A percentile compares a stretch with the other conserved stretches of the same genome.
These are phyloP conservation scores for Drosophila anceps DNA, from an alignment of 2,888 invertebrate genomes.

Conservation along the genomic window DNA sequence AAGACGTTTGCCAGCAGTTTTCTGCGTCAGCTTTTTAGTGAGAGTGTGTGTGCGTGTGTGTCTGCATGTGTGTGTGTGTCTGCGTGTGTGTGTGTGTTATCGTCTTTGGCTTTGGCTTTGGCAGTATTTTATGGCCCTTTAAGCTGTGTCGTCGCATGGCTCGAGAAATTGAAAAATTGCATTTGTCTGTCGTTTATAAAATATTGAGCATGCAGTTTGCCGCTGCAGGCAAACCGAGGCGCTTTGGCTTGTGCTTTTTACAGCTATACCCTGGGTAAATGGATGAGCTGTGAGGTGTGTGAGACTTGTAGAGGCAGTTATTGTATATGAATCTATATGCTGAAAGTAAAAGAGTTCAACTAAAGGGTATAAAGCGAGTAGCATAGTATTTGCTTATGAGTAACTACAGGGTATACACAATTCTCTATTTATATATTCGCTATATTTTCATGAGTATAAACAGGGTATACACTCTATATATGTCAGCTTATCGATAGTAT, in stretches of 20 bases:
- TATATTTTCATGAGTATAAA: not conserved
- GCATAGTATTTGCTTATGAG: not conserved
- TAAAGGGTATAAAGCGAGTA: not conserved
- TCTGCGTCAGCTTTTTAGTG: conserved; percentile 40
- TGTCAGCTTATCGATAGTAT: not conserved
- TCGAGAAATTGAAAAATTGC: conserved; percentile 77
- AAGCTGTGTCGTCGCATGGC: conserved; percentile 64
- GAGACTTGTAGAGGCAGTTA: not conserved
- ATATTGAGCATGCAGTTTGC: conserved; percentile 62
- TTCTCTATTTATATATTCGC: not conserved
- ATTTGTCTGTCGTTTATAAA: conserved; percentile 70
- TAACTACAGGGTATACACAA: conserved; percentile 7
- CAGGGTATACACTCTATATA: not conserved
- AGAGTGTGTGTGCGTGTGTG: conserved; percentile 9
- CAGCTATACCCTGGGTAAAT: not conserved
- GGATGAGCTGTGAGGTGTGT: not conserved
- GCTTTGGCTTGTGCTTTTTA: conserved; percentile 6
- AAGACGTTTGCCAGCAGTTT: conserved; percentile 37
- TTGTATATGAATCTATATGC: not conserved
- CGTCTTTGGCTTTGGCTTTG: conserved; percentile 31
- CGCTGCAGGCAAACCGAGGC: conserved; percentile 3
- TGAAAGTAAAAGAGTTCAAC: not conserved
- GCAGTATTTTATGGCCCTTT: conserved; percentile 66
- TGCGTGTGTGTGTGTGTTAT: not conserved
- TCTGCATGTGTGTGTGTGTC: not conserved